phyloP scores from a whole-genome alignment of 2,113 vertebrate species.

The Tretioscincus oriximinensis region DNA sequence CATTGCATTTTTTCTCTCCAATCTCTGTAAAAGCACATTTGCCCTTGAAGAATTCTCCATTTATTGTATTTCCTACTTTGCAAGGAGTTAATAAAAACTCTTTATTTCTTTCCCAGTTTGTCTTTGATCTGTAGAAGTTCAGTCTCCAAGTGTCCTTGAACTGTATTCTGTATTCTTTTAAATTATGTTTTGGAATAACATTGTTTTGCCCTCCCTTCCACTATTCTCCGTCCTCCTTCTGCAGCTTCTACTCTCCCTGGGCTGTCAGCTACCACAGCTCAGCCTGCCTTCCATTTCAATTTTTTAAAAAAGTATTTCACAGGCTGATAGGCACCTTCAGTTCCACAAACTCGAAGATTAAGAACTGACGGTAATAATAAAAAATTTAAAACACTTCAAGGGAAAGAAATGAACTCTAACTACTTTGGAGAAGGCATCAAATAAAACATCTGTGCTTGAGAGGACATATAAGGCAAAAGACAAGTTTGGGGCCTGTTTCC shows the following conservation, averaged over 20 bases:
- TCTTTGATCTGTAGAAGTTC: background rate
- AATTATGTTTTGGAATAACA: background rate
- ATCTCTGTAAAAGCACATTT: background rate
- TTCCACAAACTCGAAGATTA: conserved; percentile 11
- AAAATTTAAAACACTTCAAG: conserved; percentile 22
- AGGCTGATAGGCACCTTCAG: conserved; percentile 18
- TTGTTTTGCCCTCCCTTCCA: background rate
- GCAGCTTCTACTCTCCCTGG: background rate
- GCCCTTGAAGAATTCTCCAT: background rate
- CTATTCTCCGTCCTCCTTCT: background rate
- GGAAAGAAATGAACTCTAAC: conserved; percentile 5
- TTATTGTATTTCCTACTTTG: background rate
- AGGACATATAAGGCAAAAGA: background rate
- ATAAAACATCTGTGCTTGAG: background rate
- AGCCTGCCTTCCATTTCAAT: background rate
- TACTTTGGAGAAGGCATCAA: background rate
- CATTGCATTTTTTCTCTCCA: background rate
- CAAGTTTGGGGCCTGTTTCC: background rate
- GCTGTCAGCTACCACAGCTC: background rate
- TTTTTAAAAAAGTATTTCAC: background rate
- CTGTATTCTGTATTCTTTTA: conserved; percentile 3
- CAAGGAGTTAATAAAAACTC: background rate
- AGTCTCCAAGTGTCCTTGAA: background rate
- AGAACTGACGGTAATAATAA: conserved; percentile 8
- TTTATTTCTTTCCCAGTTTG: background rate